Conservation (phyloP, 2,113 vertebrate genomes). For the Megaceryle maxima region DNA sequence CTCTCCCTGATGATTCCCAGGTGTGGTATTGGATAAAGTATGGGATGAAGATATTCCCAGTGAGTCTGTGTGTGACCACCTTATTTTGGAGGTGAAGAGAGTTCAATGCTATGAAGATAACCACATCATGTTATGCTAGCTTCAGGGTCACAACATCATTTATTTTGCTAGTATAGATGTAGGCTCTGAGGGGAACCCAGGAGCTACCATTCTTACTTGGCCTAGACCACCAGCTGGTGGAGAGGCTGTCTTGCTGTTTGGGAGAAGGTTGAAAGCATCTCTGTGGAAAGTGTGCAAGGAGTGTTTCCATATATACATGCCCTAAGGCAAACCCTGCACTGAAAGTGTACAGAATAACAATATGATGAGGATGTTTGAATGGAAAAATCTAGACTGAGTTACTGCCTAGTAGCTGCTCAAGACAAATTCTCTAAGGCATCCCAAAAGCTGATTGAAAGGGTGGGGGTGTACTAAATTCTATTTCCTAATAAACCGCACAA, state of each 20-base stretch:
- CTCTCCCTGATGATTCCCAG: slow-evolving; percentile 51
- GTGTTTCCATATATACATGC: not conserved
- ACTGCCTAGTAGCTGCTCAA: not conserved
- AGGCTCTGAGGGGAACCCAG: not conserved
- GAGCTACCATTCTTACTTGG: not conserved
- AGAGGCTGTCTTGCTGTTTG: not conserved
- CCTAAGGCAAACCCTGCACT: not conserved
- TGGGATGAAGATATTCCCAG: not conserved
- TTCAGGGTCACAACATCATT: not conserved
- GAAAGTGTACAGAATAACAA: not conserved
- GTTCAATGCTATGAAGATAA: not conserved
- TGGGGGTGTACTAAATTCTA: not conserved
- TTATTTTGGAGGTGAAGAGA: not conserved
- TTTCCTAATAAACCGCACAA: not conserved
- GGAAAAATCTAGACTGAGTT: not conserved
- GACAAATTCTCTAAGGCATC: not conserved
- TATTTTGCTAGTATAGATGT: not conserved
- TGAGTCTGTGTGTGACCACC: not conserved
- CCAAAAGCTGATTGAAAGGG: not conserved
- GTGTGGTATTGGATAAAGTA: slow-evolving; percentile 1
- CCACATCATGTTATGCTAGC: not conserved
- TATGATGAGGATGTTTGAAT: not conserved
- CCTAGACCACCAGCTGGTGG: not conserved
- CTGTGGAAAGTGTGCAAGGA: not conserved
- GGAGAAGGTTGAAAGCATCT: not conserved